Evolutionary conservation across 37 sponge, comb jelly and placozoan species (phyloP).

Genomic region (Trichoplax adhaerens): DNA sequence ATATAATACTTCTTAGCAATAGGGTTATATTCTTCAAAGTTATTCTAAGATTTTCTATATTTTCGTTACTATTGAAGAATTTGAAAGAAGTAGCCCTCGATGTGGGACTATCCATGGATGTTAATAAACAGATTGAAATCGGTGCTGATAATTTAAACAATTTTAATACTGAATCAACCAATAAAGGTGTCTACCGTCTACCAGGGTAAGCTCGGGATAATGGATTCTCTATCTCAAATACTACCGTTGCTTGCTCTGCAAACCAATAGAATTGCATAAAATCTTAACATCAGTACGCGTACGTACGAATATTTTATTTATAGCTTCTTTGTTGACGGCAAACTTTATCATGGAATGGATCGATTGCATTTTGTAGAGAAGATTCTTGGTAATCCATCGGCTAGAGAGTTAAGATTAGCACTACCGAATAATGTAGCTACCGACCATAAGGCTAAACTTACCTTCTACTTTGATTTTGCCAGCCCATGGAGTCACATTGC

Average conservation of each 20-base stretch:
- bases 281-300: too few species aligned
- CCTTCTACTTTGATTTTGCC: constrained; percentile 75
- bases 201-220: constrained; percentile 26
- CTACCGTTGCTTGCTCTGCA: not conserved
- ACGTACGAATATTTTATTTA: too few species aligned
- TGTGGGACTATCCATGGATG: too few species aligned
- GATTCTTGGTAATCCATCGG: constrained; percentile 23
- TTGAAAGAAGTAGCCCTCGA: too few species aligned
- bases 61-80: too few species aligned
- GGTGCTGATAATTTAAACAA: too few species aligned
- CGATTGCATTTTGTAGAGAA: constrained; percentile 52
- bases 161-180: constrained; percentile 24
- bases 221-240: not conserved
- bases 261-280: too few species aligned
- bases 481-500: constrained; percentile 73
- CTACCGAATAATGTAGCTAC: not conserved
- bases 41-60: too few species aligned
- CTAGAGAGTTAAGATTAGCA: constrained; percentile 32
- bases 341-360: constrained; percentile 72
- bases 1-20: too few species aligned
- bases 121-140: too few species aligned
- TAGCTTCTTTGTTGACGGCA: constrained; percentile 49
- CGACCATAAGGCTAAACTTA: constrained; percentile 20
- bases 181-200: constrained; percentile 77
- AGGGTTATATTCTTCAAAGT: too few species aligned